Base-by-base conservation (phyloP, 2,797 vertebrate species). In the Lutra lutra region DNA sequence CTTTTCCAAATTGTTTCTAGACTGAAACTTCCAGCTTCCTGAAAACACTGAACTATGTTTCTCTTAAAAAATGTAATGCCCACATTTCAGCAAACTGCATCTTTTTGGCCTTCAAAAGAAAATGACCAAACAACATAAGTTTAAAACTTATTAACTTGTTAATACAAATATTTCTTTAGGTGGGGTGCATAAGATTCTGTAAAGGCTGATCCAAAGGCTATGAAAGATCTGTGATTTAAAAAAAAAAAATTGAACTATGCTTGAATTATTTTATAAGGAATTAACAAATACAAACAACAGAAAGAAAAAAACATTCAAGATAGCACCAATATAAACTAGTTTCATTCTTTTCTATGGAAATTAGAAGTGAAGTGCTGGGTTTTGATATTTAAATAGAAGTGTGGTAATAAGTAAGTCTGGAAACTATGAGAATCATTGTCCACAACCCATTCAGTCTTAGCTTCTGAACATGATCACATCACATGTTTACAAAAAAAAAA, bases 401-500 rank as follows among this genome's bases (percentile, higher is more conserved):
- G 86, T 58, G 78, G 32, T 56, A 58, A 56, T 86, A 54, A 78
- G 0, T 17, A 25, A 72, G 46, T 84, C 18, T 62, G 27, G 60
- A 94, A 90, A 64, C 54, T 82, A 54, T 43, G 58, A 18, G 46
- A 96, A 97, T 97, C 56, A 96, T 60, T 95, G 13, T 29, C 56
- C n/a, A 58, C 3, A 56, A 83, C 46, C 51, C 64, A 84, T 73
- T 78, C 58, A 70, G 75, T 86, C 58, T 66, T 48, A 58, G 46
- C 58, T 86, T 94, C 9, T 15, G 32, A 48, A 54, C 78, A 43
- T 48, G 78, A 91, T 79, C 56, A 97, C 5, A 86, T 94, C 60
- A 78, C 54, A 90, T 97, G 94, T 78, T 86, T 94, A 92, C 75
- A 97, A 95, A 85, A 83, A 13, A 89, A 91, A 4, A 51, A 17